Conservation (phyloP, 92 coral and sea anemone species). For the Micromussa lordhowensis region DNA sequence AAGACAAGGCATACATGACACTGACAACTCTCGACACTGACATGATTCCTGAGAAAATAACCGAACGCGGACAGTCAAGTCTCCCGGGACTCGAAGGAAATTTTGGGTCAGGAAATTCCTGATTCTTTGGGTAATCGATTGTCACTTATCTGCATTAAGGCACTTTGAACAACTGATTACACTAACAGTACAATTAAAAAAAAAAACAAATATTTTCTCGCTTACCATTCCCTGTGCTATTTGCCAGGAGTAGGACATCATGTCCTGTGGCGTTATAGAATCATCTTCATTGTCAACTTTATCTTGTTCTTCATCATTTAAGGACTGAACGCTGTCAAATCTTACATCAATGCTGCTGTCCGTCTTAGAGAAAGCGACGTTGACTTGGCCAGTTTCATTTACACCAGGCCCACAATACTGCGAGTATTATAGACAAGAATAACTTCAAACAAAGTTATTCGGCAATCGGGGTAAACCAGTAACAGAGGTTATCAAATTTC, state of each 20-base stretch:
- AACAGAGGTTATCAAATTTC: not conserved
- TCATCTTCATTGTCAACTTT: not conserved
- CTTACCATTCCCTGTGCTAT: not conserved
- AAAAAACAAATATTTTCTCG: not conserved
- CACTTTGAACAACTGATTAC: not conserved
- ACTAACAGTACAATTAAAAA: not conserved
- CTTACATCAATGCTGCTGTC: not conserved
- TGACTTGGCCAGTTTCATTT: not conserved
- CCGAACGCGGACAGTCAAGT: too few species aligned
- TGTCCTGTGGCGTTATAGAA: not conserved
- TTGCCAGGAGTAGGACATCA: slow-evolving; percentile 5
- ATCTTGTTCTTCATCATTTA: not conserved
- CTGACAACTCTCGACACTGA: too few species aligned
- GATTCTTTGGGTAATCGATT: too few species aligned
- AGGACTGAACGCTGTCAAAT: not conserved
- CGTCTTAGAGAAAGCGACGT: not conserved
- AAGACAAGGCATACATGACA: too few species aligned
- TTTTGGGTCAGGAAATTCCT: not conserved
- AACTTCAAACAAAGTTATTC: not conserved
- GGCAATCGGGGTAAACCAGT: not conserved
- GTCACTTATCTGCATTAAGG: not conserved
- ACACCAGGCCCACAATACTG: not conserved
- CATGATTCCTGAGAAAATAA: too few species aligned
- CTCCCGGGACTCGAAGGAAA: not conserved
- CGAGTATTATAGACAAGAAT: not conserved